Conservation (phyloP, 2,113 vertebrate species). For the Burhinus oedicnemus region DNA sequence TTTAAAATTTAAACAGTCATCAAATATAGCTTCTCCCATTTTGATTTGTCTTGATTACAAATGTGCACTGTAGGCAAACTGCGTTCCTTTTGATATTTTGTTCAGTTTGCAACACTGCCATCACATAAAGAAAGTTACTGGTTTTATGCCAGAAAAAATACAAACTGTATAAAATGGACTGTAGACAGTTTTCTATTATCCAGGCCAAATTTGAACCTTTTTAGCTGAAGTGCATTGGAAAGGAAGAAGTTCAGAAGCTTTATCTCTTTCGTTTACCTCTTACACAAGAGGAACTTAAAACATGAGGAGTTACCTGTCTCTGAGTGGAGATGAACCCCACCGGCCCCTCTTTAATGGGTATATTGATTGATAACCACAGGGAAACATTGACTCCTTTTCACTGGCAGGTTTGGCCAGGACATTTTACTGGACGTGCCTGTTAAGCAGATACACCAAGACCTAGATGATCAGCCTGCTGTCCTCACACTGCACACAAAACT, state of each 20-base stretch:
- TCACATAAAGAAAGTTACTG: background rate
- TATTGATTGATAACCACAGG: background rate
- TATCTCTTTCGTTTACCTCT: background rate
- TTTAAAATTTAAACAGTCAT: background rate
- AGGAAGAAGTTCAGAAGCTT: background rate
- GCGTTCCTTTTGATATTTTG: background rate
- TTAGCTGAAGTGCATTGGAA: background rate
- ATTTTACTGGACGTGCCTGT: background rate
- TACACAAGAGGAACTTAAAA: background rate
- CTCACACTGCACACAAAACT: background rate
- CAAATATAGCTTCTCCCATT: background rate
- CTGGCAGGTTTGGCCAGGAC: background rate
- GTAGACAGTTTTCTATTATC: background rate
- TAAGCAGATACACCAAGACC: background rate
- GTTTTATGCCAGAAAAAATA: background rate
- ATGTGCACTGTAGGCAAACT: background rate
- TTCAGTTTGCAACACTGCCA: background rate
- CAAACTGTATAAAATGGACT: background rate
- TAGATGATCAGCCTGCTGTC: background rate
- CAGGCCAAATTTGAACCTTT: background rate
- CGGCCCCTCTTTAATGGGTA: background rate
- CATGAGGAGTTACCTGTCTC: background rate
- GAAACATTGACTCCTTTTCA: background rate
- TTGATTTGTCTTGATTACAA: slow-evolving; percentile 10
- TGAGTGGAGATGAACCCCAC: background rate